Evolutionary conservation across 2,797 vertebrate genomes (phyloP).

Genomic region (Oreortyx pictus): DNA sequence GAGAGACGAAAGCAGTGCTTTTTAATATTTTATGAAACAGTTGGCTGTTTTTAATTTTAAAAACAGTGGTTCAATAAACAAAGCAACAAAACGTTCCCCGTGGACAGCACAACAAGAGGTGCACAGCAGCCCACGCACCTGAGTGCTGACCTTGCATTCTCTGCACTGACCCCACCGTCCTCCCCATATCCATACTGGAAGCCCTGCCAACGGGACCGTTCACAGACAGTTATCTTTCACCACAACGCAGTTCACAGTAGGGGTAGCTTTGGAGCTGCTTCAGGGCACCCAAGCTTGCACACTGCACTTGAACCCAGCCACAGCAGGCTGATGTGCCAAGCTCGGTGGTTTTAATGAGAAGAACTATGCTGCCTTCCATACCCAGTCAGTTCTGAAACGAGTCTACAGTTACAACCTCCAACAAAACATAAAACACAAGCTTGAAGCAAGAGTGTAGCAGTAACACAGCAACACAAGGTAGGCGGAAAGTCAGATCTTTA

Average conservation of each 20-base stretch:
- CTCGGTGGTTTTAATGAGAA: neutral
- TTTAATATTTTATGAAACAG: conserved; percentile 64
- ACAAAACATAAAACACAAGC: neutral
- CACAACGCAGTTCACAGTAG: neutral
- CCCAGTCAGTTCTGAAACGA: neutral
- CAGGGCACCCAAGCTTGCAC: neutral
- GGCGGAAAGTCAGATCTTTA: neutral
- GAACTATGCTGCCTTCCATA: neutral
- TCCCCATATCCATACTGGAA: neutral
- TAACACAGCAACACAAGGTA: neutral
- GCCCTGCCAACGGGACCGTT: neutral
- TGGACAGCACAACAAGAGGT: neutral
- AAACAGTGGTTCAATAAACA: conserved; percentile 53
- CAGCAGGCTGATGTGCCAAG: neutral
- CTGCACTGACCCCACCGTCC: neutral
- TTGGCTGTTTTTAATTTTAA: conserved; percentile 54
- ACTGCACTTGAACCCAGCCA: neutral
- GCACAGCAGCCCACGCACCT: neutral
- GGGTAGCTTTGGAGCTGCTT: neutral
- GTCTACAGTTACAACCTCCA: neutral
- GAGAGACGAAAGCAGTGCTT: conserved; percentile 10
- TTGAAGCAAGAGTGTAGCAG: neutral
- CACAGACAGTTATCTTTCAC: neutral
- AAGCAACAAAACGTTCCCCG: neutral
- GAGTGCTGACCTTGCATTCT: neutral